Evolutionary conservation across 2,113 vertebrate genomes (phyloP).

Genomic region (Apaloderma vittatum): DNA sequence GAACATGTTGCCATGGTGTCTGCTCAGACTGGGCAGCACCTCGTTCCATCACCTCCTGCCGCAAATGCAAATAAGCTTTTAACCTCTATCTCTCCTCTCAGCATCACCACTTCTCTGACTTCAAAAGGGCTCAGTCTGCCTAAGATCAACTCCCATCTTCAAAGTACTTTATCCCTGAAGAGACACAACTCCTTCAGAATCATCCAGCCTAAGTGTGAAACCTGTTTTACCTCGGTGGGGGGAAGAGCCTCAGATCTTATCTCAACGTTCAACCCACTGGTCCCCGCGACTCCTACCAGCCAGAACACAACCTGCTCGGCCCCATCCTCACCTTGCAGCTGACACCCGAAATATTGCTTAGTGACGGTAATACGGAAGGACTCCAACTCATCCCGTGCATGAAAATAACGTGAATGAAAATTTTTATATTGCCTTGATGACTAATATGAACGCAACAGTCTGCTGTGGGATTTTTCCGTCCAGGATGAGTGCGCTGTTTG

Average conservation of each 20-base stretch:
- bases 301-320: neutral
- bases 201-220: neutral
- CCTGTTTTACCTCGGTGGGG: rapidly evolving
- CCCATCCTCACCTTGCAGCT: neutral
- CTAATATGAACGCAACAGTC: neutral
- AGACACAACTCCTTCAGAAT: neutral
- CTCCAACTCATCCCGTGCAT: constrained; percentile 35
- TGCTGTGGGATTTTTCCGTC: constrained; percentile 31
- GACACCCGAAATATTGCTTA: constrained; percentile 32
- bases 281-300: neutral
- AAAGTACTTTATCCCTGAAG: neutral
- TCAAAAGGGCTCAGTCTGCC: neutral
- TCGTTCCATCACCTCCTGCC: neutral
- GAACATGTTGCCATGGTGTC: neutral
- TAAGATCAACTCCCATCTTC: neutral
- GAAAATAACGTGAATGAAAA: neutral
- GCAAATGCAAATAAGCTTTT: neutral
- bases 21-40: neutral
- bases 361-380: neutral
- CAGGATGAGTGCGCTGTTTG: neutral
- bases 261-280: neutral
- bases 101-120: neutral
- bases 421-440: constrained; percentile 32
- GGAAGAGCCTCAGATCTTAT: neutral
- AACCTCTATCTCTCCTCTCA: neutral